Evolutionary conservation across 1,140 invertebrate genomes (phyloP), one percentile per base, ranked within the genome.

Genomic region (Drosophila ercepeae): DNA sequence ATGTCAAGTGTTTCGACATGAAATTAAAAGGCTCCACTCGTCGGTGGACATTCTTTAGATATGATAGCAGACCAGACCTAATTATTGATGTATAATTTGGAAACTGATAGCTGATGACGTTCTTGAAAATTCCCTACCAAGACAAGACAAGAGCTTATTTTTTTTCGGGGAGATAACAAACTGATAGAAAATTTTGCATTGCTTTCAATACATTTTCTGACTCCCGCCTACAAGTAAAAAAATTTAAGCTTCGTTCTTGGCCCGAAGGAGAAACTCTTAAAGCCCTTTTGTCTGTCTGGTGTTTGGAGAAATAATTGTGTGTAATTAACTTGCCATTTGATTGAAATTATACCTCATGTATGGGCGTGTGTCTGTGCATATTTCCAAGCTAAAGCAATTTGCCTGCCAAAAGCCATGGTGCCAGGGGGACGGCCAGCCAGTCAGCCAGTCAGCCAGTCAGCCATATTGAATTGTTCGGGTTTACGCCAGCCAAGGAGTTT

Each of bases 1-100:
- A 84, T 84, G 82, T 84, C 82, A 88, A 86, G 81, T 86, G 81
- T 65, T 81, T 88, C 77, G 58, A 86, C 81, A 86, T 36, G 76
- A 77, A 86, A 86, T 86, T 86, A 86, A 86, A 84, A 86, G 86
- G 81, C 77, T 60, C 41, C 63, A 70, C 68, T 82, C 55, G 59
- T 32, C 34, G 36, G 14, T 27, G 14, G 9, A 25, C 52, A 45
- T 67, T 67, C 60, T 27, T 34, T 25, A 67, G 63, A 67, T 67
- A 67, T 65, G 60, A 67, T 65, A 23, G 9, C 11, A 16, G 11
- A 2, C 25, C 23, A 1, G 21, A 6, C 14, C n/a, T 67, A 45
- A 45, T 65, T 67, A 65, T 45, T 67, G 46, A 32, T 52, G 55
- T 64, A 46, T 48, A 60, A 61, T 64, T 42, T 36, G 21, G 60